Base-by-base conservation (phyloP, 2,888 invertebrate species). In the Rhamphomyia laevipes region DNA sequence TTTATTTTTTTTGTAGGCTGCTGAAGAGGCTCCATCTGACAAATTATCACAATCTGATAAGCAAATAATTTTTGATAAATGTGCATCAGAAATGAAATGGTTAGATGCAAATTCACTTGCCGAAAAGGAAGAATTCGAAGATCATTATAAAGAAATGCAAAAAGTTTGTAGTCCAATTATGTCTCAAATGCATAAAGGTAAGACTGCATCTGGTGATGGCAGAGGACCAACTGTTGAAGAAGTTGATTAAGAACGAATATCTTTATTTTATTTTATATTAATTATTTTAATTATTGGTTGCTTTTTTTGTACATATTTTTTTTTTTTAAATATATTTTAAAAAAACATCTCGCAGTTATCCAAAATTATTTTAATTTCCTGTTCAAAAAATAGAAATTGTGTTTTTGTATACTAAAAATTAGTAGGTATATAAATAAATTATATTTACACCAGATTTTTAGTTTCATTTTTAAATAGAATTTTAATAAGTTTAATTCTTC, bases 61-160 rank as follows among this genome's bases (percentile, higher is more conserved):
- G 60, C 76, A 78, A 44, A 65, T 73, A 13, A 84, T 88, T 0
- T 65, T 75, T 7, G 77, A 77, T 15, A 84, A 84, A 63, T 86
- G 86, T 61, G 73, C 76, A 18, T 78, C 80, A 13, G 81, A 84
- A 50, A 73, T 90, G 49, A 71, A 75, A 12, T 93, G 92, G 92
- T 70, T 93, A 35, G 93, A 93, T 58, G 68, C 72, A 18, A 89
- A 91, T 63, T 77, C 80, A 2, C 71, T 87, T 42, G 91, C 90
- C 7, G 82, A 84, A 46, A 83, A 82, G 58, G 80, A 81, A 10
- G 89, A 90, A 57, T 81, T 82, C 56, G 87, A 90, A 46, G 77
- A 82, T 56, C 85, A 82, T 59, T 69, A 90, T 58, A 82, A 86
- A 61, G 81, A 84, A 46, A 72, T 86, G 17, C 87, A 90, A 64